These are phyloP conservation scores for Schizaphis graminum DNA, from an alignment of 2,888 invertebrate genomes.

Conservation along the genomic window DNA sequence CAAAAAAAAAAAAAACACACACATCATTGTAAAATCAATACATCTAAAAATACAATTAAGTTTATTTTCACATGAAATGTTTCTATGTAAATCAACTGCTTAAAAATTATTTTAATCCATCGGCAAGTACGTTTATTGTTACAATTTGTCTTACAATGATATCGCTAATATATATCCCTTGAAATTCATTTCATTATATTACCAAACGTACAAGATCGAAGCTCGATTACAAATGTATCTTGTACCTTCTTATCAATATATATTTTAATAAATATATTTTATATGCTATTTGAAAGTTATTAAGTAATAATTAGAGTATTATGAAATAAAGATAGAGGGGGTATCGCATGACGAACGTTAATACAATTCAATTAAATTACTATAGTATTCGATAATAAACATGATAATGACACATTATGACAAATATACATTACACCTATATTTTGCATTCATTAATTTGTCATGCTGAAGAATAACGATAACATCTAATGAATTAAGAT, in stretches of 20 bases:
- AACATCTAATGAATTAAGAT: neutral
- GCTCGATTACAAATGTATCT: neutral
- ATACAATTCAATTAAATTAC: neutral
- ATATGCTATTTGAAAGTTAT: neutral
- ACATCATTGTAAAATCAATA: too few species aligned
- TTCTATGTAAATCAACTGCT: neutral
- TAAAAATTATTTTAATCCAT: neutral
- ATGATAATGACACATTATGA: neutral
- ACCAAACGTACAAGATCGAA: neutral
- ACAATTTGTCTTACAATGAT: neutral
- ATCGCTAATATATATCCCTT: neutral
- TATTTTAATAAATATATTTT: neutral
- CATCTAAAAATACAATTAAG: neutral
- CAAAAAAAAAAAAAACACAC: too few species aligned
- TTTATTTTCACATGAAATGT: neutral
- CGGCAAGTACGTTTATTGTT: neutral
- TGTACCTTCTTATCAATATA: neutral
- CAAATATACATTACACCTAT: neutral
- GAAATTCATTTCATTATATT: neutral
- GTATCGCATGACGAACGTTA: neutral
- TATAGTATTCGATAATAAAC: neutral
- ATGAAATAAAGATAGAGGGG: neutral
- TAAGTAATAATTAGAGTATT: neutral
- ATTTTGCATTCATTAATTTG: neutral
- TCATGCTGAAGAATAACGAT: neutral